These are phyloP conservation scores for Linurgus olivaceus DNA, from an alignment of 2,797 vertebrate species.

Conservation along the genomic window DNA sequence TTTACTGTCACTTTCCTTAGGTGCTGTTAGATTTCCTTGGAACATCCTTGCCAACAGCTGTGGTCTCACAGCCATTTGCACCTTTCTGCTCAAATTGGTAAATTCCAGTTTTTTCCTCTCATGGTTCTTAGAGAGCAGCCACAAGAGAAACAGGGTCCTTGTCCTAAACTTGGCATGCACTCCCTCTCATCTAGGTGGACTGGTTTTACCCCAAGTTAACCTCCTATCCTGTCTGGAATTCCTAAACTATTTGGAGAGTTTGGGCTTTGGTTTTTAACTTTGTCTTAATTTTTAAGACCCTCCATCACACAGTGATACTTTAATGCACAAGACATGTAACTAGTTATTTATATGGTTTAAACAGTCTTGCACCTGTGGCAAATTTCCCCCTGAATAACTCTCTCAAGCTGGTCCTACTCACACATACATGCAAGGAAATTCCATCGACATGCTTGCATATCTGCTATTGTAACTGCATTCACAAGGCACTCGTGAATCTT, in stretches of 20 bases:
- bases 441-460: accelerated
- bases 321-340: neutral
- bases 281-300: neutral
- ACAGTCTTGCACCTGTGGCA: neutral
- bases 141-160: neutral
- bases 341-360: neutral
- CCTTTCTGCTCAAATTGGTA: neutral
- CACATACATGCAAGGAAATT: neutral
- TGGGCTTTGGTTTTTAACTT: neutral
- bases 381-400: neutral
- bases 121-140: neutral
- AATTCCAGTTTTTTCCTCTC: neutral
- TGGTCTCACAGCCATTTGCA: neutral
- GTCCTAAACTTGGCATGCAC: neutral
- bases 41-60: neutral
- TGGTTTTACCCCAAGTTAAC: neutral
- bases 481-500: neutral
- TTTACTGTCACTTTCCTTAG: neutral
- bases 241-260: neutral
- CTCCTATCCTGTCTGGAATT: neutral
- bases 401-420: neutral
- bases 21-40: neutral
- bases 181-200: neutral
- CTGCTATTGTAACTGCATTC: neutral
- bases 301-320: neutral